Conservation (phyloP, 2,888 invertebrate species). For the Drosophila mimetica region DNA sequence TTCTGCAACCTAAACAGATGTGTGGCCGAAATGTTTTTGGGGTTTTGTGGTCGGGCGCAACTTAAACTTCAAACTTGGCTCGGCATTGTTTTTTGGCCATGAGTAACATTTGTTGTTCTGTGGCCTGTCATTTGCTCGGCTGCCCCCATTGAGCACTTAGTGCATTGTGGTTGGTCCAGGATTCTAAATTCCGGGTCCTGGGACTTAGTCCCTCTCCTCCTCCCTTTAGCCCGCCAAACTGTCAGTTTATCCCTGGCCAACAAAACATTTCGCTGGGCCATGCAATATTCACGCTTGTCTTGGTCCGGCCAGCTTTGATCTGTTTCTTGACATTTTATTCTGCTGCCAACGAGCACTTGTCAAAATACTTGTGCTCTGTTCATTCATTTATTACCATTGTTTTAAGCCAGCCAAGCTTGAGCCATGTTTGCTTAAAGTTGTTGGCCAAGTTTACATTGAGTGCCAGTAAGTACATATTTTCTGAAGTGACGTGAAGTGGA, state of each 20-base stretch:
- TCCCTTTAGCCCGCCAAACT: constrained; percentile 14
- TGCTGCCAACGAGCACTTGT: constrained; percentile 63
- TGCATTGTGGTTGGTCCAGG: constrained; percentile 51
- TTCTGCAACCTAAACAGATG: constrained; percentile 4
- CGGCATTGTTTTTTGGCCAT: constrained; percentile 44
- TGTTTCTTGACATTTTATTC: constrained; percentile 59
- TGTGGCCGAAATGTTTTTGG: constrained; percentile 8
- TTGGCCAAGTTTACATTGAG: neutral
- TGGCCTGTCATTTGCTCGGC: constrained; percentile 63
- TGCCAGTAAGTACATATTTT: neutral
- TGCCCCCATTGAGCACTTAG: constrained; percentile 60
- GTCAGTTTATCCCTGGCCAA: constrained; percentile 59
- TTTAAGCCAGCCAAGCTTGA: constrained; percentile 46
- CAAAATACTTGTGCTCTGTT: constrained; percentile 65
- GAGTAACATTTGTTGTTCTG: constrained; percentile 58
- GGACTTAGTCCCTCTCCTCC: neutral
- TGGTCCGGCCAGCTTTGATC: constrained; percentile 65
- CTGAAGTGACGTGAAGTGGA: neutral
- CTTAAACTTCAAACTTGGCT: constrained; percentile 39
- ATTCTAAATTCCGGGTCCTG: constrained; percentile 5
- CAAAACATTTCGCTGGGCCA: constrained; percentile 65
- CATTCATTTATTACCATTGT: constrained; percentile 42
- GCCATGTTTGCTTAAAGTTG: constrained; percentile 52
- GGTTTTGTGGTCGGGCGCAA: constrained; percentile 12
- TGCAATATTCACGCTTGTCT: constrained; percentile 81